phyloP scores from a whole-genome alignment of 2,113 vertebrate genomes.

The Struthio camelus region DNA sequence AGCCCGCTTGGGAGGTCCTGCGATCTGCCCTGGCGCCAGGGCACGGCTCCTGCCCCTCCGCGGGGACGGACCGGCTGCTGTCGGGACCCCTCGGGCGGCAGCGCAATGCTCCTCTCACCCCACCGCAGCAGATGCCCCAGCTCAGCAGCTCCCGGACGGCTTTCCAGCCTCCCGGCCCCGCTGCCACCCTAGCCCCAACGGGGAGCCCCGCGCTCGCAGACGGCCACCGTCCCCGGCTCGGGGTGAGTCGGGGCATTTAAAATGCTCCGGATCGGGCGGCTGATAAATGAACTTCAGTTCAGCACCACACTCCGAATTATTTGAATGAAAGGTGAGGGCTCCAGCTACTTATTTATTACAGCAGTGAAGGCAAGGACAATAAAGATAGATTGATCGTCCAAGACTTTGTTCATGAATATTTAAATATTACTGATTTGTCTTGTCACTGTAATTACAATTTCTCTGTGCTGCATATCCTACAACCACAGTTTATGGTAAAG shows the following conservation, averaged over 20 bases:
- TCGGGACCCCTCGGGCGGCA: no score
- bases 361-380: conserved; percentile 82
- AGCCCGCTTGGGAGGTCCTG: background rate
- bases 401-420: conserved; percentile 89
- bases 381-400: conserved; percentile 87
- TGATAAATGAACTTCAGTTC: conserved; percentile 41
- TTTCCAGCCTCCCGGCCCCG: no score
- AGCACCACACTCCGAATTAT: conserved; percentile 33
- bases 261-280: background rate
- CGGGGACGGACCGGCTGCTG: no score
- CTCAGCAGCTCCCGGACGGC: no score
- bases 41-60: background rate
- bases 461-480: conserved; percentile 82
- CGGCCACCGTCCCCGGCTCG: no score
- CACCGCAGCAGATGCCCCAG: no score
- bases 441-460: conserved; percentile 90
- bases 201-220: no score
- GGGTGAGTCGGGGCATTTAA: no score
- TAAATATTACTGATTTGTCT: conserved; percentile 89
- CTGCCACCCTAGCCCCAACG: no score
- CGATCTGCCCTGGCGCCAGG: background rate
- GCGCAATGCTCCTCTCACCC: no score
- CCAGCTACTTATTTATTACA: conserved; percentile 82
- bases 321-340: conserved; percentile 74
- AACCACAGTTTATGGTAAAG: conserved; percentile 84